Base-by-base conservation (phyloP, 2,888 invertebrate species). In the Dynastes tityus region DNA sequence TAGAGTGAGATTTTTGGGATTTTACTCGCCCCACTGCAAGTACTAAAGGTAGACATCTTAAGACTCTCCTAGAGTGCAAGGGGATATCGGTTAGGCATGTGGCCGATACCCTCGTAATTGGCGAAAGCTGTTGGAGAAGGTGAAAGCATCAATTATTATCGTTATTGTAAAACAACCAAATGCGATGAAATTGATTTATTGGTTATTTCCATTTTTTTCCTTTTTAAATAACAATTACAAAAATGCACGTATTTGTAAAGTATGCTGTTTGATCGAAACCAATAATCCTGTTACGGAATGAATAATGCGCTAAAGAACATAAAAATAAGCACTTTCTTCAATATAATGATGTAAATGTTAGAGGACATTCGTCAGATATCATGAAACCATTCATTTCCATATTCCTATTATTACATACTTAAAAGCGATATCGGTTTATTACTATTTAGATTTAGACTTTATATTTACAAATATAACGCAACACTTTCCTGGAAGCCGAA, bases 401-500 rank as follows among this genome's bases (percentile, higher is more conserved):
- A 76, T 65, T 32, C 16, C 61, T 49, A 63, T 29, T 65, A 65
- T 1, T 65, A 45, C 29, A 63, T 75, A 76, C 16, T 61, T 61
- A 51, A 71, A 75, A 67, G 65, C 53, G 65, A 67, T 40, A 53
- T 76, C 37, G 76, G 53, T 67, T 76, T 53, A 27, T 16, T 13
- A 55, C 27, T 40, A 45, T 37, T 74, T 65, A 76, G 16, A 61
- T 37, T 74, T 65, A 76, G 16, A 63, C 32, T 67, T 71, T 64
- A 49, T 78, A 78, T 78, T 82, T 82, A 74, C 80, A 79, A 81
- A 82, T 77, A 49, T 80, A 80, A 49, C 76, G 76, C 53, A 82
- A 80, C 70, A 84, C 61, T 76, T 81, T 81, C 65, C 80, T 77
- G 73, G 80, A 80, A 63, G 83, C 82, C 63, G 83, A 82, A 77